Conservation (phyloP, 2,113 vertebrate genomes). For the Mus musculus region GRCm39 chr17:25429501-25430000, state of each 20-base stretch:
- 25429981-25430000: neutral
- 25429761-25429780: conserved; percentile 88
- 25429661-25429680: neutral
- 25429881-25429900: fast-evolving
- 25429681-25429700: neutral
- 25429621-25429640: neutral
- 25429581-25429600: no score
- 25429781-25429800: conserved; percentile 86
- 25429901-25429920: fast-evolving
- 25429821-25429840: conserved; percentile 83
- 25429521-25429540: no score
- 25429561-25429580: no score
- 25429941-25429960: neutral
- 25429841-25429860: conserved; percentile 89
- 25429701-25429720: neutral
- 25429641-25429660: neutral
- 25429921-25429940: no score
- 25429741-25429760: conserved; percentile 87
- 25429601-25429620: no score
- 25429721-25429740: conserved; percentile 87
- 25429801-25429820: conserved; percentile 89
- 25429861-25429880: conserved; percentile 84
- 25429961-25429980: neutral
- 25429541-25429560: no score
- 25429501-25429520: no score